Percentiles rank a stretch among this genome's conserved stretches.
phyloP scores from a whole-genome alignment of 2,888 invertebrate species.

The Pollenia griseotomentosa region DNA sequence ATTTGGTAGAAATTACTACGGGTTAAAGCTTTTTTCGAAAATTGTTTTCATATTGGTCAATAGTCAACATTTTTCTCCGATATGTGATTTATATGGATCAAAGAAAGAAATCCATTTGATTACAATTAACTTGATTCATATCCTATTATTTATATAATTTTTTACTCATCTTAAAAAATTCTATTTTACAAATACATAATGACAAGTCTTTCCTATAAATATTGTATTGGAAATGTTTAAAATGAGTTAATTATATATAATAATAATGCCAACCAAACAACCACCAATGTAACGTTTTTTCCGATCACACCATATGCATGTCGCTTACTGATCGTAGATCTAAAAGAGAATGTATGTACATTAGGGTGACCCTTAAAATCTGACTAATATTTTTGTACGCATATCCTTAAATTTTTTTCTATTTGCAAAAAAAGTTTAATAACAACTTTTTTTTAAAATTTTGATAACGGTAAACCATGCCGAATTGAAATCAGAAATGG shows the following conservation, averaged over 20 bases:
- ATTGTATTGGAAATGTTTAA: constrained; percentile 25
- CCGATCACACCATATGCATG: constrained; percentile 7
- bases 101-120: too few species aligned
- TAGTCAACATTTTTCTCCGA: too few species aligned
- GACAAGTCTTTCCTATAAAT: constrained; percentile 40
- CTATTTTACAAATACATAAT: constrained; percentile 35
- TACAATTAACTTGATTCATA: too few species aligned
- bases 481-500: too few species aligned
- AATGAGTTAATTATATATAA: background rate
- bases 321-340: constrained; percentile 25
- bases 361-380: background rate
- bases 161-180: constrained; percentile 14
- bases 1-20: too few species aligned
- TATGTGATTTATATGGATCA: background rate
- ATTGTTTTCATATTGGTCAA: too few species aligned
- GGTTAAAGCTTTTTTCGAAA: too few species aligned
- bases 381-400: too few species aligned
- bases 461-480: too few species aligned
- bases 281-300: constrained; percentile 15
- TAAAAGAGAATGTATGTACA: constrained; percentile 31
- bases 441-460: too few species aligned
- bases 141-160: background rate
- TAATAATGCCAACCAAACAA: constrained; percentile 14
- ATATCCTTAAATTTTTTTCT: too few species aligned
- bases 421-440: too few species aligned